Evolutionary conservation across 2,113 vertebrate species (phyloP).

Genomic region (Myrmecophaga tridactyla): DNA sequence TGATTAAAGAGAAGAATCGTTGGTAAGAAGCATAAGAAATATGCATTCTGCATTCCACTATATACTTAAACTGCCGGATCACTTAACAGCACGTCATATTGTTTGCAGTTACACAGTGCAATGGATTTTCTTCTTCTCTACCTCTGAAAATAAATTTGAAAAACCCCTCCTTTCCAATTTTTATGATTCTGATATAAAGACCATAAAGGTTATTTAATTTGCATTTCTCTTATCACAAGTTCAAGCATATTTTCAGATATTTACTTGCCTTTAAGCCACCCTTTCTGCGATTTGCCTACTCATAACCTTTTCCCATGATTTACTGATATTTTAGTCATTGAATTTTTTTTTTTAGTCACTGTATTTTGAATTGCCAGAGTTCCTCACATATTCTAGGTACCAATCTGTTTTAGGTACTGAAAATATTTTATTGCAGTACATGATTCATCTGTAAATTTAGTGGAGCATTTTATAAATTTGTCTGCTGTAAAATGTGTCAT

Average conservation of each 20-base stretch:
- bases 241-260: not conserved
- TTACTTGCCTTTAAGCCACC: not conserved
- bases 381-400: not conserved
- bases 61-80: not conserved
- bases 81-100: not conserved
- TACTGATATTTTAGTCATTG: not conserved
- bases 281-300: not conserved
- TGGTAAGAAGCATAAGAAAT: not conserved
- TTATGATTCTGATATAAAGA: not conserved
- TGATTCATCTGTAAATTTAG: not conserved
- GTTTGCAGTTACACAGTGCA: not conserved
- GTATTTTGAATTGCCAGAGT: not conserved
- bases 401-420: not conserved
- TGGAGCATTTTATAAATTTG: constrained; percentile 1
- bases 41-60: not conserved
- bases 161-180: not conserved
- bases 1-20: not conserved
- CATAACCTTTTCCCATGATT: not conserved
- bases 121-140: not conserved
- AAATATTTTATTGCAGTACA: not conserved
- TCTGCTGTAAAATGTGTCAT: not conserved
- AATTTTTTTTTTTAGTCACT: not conserved
- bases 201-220: not conserved
- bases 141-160: not conserved
- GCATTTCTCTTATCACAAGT: not conserved